Evolutionary conservation across 2,113 vertebrate species (phyloP).

Genomic region (rabbit (Oryctolagus cuniculus)): DNA sequence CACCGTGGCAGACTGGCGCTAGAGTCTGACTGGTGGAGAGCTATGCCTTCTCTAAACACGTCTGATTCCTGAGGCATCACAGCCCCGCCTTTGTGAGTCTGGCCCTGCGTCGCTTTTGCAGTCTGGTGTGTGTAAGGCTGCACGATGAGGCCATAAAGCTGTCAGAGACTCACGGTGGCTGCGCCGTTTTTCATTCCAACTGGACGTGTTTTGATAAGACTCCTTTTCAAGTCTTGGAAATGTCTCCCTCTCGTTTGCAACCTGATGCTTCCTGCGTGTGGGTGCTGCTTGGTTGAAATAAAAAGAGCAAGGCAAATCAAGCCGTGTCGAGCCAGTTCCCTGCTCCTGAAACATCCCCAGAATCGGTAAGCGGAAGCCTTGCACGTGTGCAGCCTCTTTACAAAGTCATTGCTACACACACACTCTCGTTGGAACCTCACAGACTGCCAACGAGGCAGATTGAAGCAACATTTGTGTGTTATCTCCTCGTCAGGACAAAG

Average conservation of each 20-base stretch:
- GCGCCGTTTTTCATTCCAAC: slow-evolving; percentile 70
- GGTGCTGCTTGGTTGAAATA: neutral
- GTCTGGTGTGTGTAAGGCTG: slow-evolving; percentile 59
- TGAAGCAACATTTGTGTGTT: neutral
- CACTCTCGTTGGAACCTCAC: neutral
- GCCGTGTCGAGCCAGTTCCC: neutral
- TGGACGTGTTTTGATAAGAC: slow-evolving; percentile 77
- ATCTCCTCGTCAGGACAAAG: neutral
- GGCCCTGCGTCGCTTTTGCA: slow-evolving; percentile 53
- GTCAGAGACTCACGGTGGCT: slow-evolving; percentile 41
- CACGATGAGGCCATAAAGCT: slow-evolving; percentile 50
- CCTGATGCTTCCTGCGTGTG: neutral
- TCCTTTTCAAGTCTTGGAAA: slow-evolving; percentile 57
- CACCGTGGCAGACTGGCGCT: neutral
- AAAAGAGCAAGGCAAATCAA: neutral
- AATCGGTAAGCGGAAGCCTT: neutral
- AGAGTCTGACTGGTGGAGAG: neutral
- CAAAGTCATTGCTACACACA: neutral
- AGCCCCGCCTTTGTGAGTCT: slow-evolving; percentile 37
- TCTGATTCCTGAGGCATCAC: neutral
- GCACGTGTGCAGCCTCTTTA: neutral
- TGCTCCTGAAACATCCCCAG: slow-evolving; percentile 42
- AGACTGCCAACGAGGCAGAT: neutral
- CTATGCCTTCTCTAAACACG: slow-evolving; percentile 54
- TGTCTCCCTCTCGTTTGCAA: slow-evolving; percentile 35